phyloP scores from a whole-genome alignment of 1,140 invertebrate species.

The Theocolax elegans region DNA sequence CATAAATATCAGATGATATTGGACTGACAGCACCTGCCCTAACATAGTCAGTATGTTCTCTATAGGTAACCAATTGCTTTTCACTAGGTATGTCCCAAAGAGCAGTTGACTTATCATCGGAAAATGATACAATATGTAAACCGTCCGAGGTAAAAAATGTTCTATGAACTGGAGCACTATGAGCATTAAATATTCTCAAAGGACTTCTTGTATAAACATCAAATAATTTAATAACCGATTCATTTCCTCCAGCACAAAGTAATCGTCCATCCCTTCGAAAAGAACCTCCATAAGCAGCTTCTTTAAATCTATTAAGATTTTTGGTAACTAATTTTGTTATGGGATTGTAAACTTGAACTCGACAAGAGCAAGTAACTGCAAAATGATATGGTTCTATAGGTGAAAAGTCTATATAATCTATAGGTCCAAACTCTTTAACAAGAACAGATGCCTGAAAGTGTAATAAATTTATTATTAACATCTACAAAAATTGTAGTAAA shows the following conservation, averaged over 20 bases:
- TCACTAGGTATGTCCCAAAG: constrained; percentile 93
- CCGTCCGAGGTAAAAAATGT: constrained; percentile 85
- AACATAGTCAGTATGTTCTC: constrained; percentile 82
- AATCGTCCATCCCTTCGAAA: constrained; percentile 89
- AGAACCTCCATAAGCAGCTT: constrained; percentile 86
- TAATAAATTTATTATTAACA: neutral
- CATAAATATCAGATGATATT: constrained; percentile 78
- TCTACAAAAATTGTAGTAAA: neutral
- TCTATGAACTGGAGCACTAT: constrained; percentile 78
- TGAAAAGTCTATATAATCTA: constrained; percentile 92
- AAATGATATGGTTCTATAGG: constrained; percentile 88
- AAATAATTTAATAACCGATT: constrained; percentile 88
- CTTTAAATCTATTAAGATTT: constrained; percentile 87
- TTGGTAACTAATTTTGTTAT: constrained; percentile 86
- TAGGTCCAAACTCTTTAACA: constrained; percentile 91
- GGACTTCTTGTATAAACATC: constrained; percentile 84
- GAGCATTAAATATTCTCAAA: constrained; percentile 72
- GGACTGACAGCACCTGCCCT: constrained; percentile 84
- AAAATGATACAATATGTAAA: constrained; percentile 86
- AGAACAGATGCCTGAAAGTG: constrained; percentile 71
- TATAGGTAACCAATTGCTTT: constrained; percentile 75
- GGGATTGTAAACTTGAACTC: constrained; percentile 92
- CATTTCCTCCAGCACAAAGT: constrained; percentile 88
- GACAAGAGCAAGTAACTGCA: constrained; percentile 89
- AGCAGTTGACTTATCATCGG: constrained; percentile 90